Base-by-base conservation (phyloP, 2,113 vertebrate species). In the Anoura caudifer region DNA sequence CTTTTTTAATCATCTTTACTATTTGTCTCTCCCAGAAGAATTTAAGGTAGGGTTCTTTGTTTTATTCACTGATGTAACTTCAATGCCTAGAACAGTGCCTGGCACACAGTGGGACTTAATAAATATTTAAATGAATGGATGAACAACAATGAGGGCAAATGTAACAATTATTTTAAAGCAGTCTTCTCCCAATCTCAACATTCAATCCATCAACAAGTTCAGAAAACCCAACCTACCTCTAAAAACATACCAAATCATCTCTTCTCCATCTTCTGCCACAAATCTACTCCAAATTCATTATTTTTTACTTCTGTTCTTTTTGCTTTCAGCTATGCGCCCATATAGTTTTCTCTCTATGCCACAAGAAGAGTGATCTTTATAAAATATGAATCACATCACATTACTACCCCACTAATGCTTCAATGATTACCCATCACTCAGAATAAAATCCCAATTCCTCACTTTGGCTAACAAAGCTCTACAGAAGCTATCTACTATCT, bases 1-100 rank as follows among this genome's bases (percentile, higher is more conserved):
- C 38, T 90, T 67, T 67, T 86, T 73, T 86, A 90, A 81, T 85
- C 43, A 85, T 80, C 65, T 87, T 87, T 90, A 94, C 28, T 77
- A 86, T 50, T 31, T 76, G 28, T 76, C 69, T 91, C 59, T 75
- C 41, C 10, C 52, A 82, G 47, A 63, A 85, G 70, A 84, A 91
- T 38, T 93, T 84, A 89, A 28, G 54, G 12, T 28, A 90, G 38
- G 38, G 52, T 61, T 61, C 72, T 85, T 77, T 92, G 77, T 31
- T 90, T 93, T 73, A 88, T 33, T 93, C 54, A 85, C 61, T 73
- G 33, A 95, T 33, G 26, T 38, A 80, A 65, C 17, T 81, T 73
- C 24, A 92, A 33, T 63, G 26, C 36, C 33, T 91, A 54, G 10
- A 93, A 81, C 15, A 73, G 22, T 85, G 45, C 16, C 5, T 86